Conservation (phyloP, 2,797 vertebrate genomes). For the Coregonus sp. region DNA sequence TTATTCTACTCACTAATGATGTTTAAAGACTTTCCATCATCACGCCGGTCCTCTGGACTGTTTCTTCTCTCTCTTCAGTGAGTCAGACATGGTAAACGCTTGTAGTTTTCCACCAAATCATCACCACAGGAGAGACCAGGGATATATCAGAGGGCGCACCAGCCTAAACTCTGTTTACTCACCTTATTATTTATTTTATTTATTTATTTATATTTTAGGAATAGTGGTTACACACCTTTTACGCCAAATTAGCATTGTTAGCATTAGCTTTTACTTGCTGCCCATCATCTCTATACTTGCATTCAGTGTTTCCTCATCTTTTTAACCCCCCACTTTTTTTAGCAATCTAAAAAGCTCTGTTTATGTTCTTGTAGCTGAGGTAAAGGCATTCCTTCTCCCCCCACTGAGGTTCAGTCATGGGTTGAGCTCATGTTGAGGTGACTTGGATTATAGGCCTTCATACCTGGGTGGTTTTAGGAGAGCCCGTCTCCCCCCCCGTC, state of each 20-base stretch:
- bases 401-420: not conserved
- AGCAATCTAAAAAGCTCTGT: not conserved
- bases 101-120: not conserved
- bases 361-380: not conserved
- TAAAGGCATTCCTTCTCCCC: not conserved
- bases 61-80: not conserved
- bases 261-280: too few relatives aligned
- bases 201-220: not conserved
- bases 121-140: not conserved
- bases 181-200: too few relatives aligned
- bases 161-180: not conserved
- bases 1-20: constrained; percentile 25
- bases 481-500: not conserved
- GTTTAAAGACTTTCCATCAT: constrained; percentile 25
- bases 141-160: not conserved
- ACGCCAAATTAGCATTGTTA: too few relatives aligned
- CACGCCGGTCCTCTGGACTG: constrained; percentile 9
- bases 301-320: too few relatives aligned
- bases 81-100: constrained; percentile 12
- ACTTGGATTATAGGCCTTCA: not conserved
- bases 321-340: too few relatives aligned
- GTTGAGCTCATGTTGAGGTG: not conserved
- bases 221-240: not conserved
- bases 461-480: not conserved
- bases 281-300: too few relatives aligned